Evolutionary conservation across 2,113 vertebrate genomes (phyloP).

Genomic region (Galemys pyrenaicus): DNA sequence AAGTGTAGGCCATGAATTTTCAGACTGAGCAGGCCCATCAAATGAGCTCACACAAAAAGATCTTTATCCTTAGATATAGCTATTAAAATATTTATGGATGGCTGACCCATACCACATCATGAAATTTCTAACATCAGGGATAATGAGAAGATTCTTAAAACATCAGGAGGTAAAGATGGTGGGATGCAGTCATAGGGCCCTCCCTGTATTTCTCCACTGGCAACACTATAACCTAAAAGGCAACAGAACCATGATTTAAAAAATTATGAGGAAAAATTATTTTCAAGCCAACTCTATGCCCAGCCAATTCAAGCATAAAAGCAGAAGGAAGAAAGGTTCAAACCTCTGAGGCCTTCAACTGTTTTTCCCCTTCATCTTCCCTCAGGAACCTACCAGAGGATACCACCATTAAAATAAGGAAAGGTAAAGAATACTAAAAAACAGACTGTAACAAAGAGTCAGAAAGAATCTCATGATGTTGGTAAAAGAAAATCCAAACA

Average conservation of each 20-base stretch:
- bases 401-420: background rate
- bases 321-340: background rate
- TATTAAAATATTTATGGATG: background rate
- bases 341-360: background rate
- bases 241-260: background rate
- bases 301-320: background rate
- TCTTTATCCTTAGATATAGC: background rate
- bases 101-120: background rate
- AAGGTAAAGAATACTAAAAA: background rate
- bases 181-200: background rate
- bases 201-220: background rate
- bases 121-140: background rate
- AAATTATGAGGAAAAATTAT: background rate
- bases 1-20: background rate
- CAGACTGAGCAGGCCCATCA: background rate
- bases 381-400: background rate
- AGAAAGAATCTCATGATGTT: background rate
- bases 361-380: background rate
- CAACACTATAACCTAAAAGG: background rate
- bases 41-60: background rate
- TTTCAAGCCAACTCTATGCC: background rate
- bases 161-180: background rate
- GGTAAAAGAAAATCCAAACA: conserved; percentile 36
- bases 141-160: background rate
- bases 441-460: background rate